These are phyloP conservation scores for Acleris laterana DNA, from an alignment of 2,888 invertebrate species.

Conservation along the genomic window DNA sequence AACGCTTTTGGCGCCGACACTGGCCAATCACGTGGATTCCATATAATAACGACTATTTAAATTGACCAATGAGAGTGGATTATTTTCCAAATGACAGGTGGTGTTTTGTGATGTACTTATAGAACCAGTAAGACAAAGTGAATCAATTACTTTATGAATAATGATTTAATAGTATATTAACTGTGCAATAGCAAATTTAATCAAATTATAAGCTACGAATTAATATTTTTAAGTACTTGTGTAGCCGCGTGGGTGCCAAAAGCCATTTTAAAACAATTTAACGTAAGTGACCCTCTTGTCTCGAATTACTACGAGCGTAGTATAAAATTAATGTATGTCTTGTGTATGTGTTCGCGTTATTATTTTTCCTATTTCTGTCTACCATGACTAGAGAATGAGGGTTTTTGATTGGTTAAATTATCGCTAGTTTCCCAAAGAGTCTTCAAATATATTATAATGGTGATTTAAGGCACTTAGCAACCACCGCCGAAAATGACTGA, in stretches of 20 bases:
- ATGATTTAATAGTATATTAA: too few species aligned
- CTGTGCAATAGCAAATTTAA: too few species aligned
- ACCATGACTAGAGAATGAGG: conserved; percentile 23
- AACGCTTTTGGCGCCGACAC: not conserved
- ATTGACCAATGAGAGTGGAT: too few species aligned
- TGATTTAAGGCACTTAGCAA: too few species aligned
- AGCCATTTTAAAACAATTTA: not conserved
- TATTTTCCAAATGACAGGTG: too few species aligned
- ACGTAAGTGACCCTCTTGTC: conserved; percentile 9
- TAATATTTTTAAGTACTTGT: not conserved
- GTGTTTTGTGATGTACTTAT: too few species aligned
- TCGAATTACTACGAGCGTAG: conserved; percentile 26
- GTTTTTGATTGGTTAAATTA: conserved; percentile 1
- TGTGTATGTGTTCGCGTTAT: conserved; percentile 37
- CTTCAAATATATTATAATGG: too few species aligned
- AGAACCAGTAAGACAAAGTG: too few species aligned
- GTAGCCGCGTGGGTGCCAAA: not conserved
- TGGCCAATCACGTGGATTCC: not conserved
- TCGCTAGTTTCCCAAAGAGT: not conserved
- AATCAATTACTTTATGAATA: too few species aligned
- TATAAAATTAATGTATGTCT: conserved; percentile 29
- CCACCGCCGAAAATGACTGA: too few species aligned
- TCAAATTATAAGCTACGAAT: not conserved
- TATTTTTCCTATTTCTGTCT: conserved; percentile 24
- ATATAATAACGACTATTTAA: not conserved